Conservation (phyloP, 2,888 invertebrate species). For the Drosophila kuntzei region DNA sequence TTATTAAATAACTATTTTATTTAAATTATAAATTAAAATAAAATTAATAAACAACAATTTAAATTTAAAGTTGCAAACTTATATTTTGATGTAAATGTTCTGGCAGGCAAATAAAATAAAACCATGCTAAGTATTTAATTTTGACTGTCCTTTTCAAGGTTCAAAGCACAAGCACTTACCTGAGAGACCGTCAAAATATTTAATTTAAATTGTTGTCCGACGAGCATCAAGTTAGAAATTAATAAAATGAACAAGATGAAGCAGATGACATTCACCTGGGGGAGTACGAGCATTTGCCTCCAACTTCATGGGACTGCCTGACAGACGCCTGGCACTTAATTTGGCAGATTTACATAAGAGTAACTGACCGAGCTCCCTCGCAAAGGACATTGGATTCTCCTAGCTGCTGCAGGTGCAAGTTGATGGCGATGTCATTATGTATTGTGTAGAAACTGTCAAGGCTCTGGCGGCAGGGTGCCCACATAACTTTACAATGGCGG, state of each 20-base stretch:
- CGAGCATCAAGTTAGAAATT: slow-evolving; percentile 53
- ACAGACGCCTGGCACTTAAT: slow-evolving; percentile 72
- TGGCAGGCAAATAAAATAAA: too few species aligned
- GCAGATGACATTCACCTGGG: slow-evolving; percentile 42
- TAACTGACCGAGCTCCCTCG: slow-evolving; percentile 26
- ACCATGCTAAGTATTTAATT: slow-evolving; percentile 1
- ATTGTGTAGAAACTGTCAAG: slow-evolving; percentile 24
- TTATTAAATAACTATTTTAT: too few species aligned
- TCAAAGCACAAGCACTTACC: slow-evolving; percentile 16
- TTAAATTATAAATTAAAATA: too few species aligned
- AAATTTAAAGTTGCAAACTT: too few species aligned
- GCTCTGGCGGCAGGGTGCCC: slow-evolving; percentile 1
- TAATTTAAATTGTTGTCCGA: slow-evolving; percentile 66
- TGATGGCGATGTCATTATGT: slow-evolving; percentile 54
- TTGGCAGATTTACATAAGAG: slow-evolving; percentile 76
- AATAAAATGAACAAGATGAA: slow-evolving; percentile 49
- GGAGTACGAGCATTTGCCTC: not conserved
- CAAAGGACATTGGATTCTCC: not conserved
- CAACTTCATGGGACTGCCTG: slow-evolving; percentile 18
- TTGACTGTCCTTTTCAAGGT: not conserved
- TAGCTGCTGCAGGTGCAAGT: slow-evolving; percentile 64
- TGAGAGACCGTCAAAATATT: slow-evolving; percentile 55
- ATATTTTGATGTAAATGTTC: too few species aligned
- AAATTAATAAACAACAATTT: too few species aligned
- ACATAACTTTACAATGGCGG: slow-evolving; percentile 67